Evolutionary conservation across 2,797 vertebrate species (phyloP), one percentile per base, ranked within the genome.

Genomic region (Crocidura indochinensis): DNA sequence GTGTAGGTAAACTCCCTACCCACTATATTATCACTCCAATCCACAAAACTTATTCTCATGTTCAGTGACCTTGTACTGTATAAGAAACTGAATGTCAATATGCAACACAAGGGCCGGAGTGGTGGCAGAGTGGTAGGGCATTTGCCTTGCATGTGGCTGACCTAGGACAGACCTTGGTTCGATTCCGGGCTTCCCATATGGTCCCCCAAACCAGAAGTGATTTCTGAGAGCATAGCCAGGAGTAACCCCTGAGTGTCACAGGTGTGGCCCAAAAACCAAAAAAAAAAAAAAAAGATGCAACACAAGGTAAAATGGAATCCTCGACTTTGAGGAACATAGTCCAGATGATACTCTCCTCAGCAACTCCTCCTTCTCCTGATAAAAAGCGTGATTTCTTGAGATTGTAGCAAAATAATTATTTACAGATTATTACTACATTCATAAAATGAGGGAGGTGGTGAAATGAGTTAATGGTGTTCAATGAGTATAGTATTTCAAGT

Each of bases 281-380:
- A n/a, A n/a, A n/a, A n/a, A n/a, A n/a, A n/a, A 62, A 62, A 62
- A 62, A 19, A 62, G 19, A 69, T 76, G 19, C 26, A 46, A 73
- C 47, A 71, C 22, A 12, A 62, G 75, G 49, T 17, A 62, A 71
- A 8, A 8, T 38, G 15, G 69, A n/a, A 10, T 72, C 90, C 78
- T 38, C 62, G 84, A 78, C 56, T 67, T 76, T 19, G 27, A 49
- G 44, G 81, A 67, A 75, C 8, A 72, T 71, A n/a, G 19, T 47
- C 62, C 53, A 91, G 15, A 83, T 11, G 62, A 73, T 2, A 2
- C 4, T 29, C 71, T 78, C 47, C 15, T 72, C 53, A 84, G 49
- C 88, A 67, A 87, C 12, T 31, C 26, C 77, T 84, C 64, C 47
- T 86, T 87, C 73, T 84, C 77, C 26, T 38, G 38, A 38, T 38